Conservation (phyloP, 2,888 invertebrate species). For the Spilosoma lubricipeda region DNA sequence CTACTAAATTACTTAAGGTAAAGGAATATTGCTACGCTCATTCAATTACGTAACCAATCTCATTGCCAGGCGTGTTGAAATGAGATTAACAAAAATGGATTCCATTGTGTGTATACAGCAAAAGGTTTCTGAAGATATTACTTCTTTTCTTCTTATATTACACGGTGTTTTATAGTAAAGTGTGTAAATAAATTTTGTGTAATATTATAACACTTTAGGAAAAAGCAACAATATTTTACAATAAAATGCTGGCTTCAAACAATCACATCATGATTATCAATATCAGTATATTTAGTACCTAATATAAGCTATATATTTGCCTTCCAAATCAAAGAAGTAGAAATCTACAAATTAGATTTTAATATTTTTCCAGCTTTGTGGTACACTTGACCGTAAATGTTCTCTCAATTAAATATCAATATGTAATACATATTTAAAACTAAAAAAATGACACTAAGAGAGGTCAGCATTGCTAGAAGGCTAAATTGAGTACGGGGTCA, state of each 20-base stretch:
- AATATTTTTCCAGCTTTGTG: background rate
- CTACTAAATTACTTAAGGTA: background rate
- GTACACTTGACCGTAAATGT: background rate
- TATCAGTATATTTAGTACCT: background rate
- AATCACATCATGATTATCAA: no score
- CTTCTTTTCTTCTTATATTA: no score
- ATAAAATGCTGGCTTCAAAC: no score
- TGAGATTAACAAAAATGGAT: conserved; percentile 42
- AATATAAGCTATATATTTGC: background rate
- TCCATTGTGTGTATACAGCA: conserved; percentile 35
- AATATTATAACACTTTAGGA: no score
- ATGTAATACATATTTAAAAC: background rate
- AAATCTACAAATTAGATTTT: background rate
- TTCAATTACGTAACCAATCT: conserved; percentile 32
- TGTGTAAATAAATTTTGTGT: no score
- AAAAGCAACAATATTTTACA: no score
- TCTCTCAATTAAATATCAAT: background rate
- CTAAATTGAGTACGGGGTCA: no score
- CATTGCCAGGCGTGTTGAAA: conserved; percentile 31
- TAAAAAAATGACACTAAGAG: background rate
- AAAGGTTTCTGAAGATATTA: conserved; percentile 37
- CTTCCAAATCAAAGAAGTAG: background rate
- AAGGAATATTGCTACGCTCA: conserved; percentile 13
- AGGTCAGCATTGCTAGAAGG: background rate
- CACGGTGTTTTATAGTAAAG: no score